Evolutionary conservation across 1,140 invertebrate species (phyloP), one percentile per base, ranked within the genome.

Genomic region (Pinna nobilis): DNA sequence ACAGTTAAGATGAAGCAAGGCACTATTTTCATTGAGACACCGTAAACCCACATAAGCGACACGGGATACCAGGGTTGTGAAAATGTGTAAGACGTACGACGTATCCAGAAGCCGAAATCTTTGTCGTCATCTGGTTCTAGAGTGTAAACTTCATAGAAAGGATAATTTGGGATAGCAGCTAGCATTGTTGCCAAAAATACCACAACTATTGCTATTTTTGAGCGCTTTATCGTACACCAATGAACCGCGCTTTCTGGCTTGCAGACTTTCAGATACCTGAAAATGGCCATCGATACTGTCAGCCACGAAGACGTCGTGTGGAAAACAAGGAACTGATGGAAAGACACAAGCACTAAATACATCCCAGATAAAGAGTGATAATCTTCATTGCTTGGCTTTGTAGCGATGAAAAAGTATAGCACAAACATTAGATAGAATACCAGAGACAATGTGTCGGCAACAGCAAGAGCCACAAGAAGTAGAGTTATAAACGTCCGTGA

Each of bases 251-350:
- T n/a, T 41, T n/a, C 6, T 7, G 35, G 35, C 18, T 44, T 44
- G 15, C 33, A 32, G 37, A 63, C 39, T 30, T 63, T 63, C 4
- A 63, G n/a, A 35, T 23, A 63, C 13, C 59, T 44, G 39, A 63
- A 63, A 41, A 63, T 44, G 23, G 37, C 39, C 39, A 63, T 41
- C 7, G 35, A 20, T 25, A 63, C 44, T 25, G 59, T 63, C 7
- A 63, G 15, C 59, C 59, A 63, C n/a, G 35, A 41, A 13, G 59
- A 63, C 15, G 44, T 33, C 35, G 28, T 63, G 20, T 39, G 35
- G 28, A 63, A 63, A 11, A 37, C 39, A 63, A 63, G 39, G 39
- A 63, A 63, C 39, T 30, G n/a, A n/a, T 63, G 59, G 37, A 63
- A 63, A 41, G 35, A 37, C 13, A 63, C 39, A 23, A 63, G 33